These are phyloP conservation scores for Neostethus bicornis DNA, from an alignment of 2,797 vertebrate species.

Conservation along the genomic window DNA sequence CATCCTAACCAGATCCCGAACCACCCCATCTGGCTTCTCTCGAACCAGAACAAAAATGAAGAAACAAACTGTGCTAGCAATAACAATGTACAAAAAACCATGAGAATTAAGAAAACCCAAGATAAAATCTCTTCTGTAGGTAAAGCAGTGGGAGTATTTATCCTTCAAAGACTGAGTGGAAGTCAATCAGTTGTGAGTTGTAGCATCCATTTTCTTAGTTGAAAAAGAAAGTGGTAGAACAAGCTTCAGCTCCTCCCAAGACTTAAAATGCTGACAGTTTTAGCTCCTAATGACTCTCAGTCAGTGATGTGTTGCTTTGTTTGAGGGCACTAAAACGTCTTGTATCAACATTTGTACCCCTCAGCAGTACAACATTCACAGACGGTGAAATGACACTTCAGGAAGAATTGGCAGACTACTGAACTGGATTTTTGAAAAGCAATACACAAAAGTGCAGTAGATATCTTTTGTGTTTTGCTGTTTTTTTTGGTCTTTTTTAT, in stretches of 20 bases:
- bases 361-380: background rate
- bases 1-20: too few relatives aligned
- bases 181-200: background rate
- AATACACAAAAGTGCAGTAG: background rate
- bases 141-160: background rate
- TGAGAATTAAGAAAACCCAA: too few relatives aligned
- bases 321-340: background rate
- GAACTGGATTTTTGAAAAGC: background rate
- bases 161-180: constrained; percentile 2
- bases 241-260: background rate
- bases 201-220: background rate
- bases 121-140: too few relatives aligned
- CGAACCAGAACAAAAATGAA: too few relatives aligned
- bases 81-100: too few relatives aligned
- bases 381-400: background rate
- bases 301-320: background rate
- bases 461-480: too few relatives aligned
- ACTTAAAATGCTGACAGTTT: background rate
- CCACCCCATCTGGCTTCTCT: too few relatives aligned
- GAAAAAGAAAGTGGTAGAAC: background rate
- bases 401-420: background rate
- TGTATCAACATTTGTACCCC: constrained; percentile 1
- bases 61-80: too few relatives aligned
- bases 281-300: background rate
- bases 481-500: too few relatives aligned